phyloP scores from a whole-genome alignment of 2,888 invertebrate species.

The Patella ulyssiponensis region DNA sequence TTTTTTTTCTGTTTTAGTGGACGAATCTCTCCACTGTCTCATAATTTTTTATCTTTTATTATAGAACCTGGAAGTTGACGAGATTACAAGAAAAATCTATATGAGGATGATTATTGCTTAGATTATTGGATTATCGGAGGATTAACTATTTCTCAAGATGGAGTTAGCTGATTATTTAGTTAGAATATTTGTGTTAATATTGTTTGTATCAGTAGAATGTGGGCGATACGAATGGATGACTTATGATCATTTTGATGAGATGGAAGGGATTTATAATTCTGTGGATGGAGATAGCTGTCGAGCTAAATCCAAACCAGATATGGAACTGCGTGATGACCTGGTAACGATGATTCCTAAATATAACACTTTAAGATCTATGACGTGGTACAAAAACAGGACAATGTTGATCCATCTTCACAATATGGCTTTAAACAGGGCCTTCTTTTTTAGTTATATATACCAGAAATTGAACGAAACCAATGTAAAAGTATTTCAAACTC shows the following conservation, averaged over 20 bases:
- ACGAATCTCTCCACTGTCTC: too few relatives aligned
- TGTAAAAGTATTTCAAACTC: constrained; percentile 80
- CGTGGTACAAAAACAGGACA: constrained; percentile 88
- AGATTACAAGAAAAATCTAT: too few relatives aligned
- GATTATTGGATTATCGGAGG: too few relatives aligned
- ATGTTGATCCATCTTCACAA: constrained; percentile 93
- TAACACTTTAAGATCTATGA: constrained; percentile 76
- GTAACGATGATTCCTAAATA: constrained; percentile 81
- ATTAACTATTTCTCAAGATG: not conserved
- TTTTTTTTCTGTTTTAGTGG: too few relatives aligned
- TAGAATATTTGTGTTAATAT: not conserved
- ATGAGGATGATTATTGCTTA: too few relatives aligned
- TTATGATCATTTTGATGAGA: constrained; percentile 91
- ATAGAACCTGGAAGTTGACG: too few relatives aligned
- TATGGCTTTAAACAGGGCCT: constrained; percentile 93
- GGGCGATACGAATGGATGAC: constrained; percentile 50
- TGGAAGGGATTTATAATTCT: constrained; percentile 85
- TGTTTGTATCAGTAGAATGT: not conserved
- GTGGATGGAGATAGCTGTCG: constrained; percentile 89
- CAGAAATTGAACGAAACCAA: constrained; percentile 52
- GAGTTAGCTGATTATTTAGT: not conserved
- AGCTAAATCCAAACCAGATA: constrained; percentile 86
- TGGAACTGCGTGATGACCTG: constrained; percentile 86
- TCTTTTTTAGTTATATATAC: constrained; percentile 76
- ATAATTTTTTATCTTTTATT: too few relatives aligned